A percentile compares a stretch with the other conserved stretches of the same genome.
Evolutionary conservation across 2,797 vertebrate genomes (phyloP).

Genomic region (Okamejei kenojei): DNA sequence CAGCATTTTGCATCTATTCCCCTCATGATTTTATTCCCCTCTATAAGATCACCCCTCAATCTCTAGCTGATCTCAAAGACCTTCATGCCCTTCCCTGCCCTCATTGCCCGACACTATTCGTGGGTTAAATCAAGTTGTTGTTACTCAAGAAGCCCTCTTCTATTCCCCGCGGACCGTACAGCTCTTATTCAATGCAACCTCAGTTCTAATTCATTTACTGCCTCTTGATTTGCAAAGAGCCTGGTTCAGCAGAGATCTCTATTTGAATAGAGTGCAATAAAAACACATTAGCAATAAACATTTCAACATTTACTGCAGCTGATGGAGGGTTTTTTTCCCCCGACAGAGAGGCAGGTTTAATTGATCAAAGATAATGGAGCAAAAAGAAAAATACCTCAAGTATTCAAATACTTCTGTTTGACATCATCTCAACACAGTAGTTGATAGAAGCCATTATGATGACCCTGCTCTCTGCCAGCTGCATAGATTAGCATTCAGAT

Average conservation of each 20-base stretch:
- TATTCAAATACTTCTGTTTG: slow-evolving; percentile 19
- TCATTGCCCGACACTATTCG: no score
- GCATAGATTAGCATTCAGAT: neutral
- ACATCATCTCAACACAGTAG: neutral
- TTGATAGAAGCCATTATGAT: neutral
- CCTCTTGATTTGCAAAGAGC: neutral
- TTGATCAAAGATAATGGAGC: neutral
- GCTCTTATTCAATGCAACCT: neutral
- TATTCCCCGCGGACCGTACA: neutral
- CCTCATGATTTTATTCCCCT: no score
- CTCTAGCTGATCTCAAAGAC: no score
- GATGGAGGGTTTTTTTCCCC: slow-evolving; percentile 2
- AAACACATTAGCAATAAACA: neutral
- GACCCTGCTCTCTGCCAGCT: neutral
- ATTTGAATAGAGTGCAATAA: neutral
- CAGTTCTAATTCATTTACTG: neutral
- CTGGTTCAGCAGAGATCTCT: neutral
- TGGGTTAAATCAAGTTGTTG: neutral
- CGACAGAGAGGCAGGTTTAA: neutral
- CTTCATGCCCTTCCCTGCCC: no score
- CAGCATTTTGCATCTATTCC: no score
- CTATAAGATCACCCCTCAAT: no score
- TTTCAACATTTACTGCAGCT: neutral
- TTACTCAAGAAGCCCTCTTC: no score
- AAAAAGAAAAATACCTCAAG: neutral